Evolutionary conservation across 2,888 invertebrate species (phyloP).

Genomic region (Eucera pruinosa): DNA sequence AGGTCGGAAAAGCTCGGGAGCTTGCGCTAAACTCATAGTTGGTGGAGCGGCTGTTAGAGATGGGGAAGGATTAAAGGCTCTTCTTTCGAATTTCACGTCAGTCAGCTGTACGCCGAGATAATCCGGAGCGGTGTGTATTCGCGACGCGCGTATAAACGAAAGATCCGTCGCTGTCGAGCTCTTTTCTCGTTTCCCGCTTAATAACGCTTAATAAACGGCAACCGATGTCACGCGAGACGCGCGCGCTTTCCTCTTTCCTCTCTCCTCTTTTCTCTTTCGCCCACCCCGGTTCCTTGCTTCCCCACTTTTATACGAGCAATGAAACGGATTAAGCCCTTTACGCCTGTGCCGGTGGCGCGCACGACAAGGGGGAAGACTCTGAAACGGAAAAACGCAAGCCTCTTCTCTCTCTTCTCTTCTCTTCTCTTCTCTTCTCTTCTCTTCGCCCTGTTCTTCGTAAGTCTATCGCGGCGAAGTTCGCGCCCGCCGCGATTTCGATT

Average conservation of each 20-base stretch:
- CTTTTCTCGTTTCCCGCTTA: constrained; percentile 69
- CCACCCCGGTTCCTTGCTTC: constrained; percentile 9
- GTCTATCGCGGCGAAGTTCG: not conserved
- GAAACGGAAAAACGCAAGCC: not conserved
- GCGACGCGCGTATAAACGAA: constrained; percentile 77
- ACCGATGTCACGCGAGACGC: constrained; percentile 67
- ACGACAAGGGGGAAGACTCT: constrained; percentile 18
- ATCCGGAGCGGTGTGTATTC: constrained; percentile 76
- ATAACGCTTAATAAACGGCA: constrained; percentile 77
- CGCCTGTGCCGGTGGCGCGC: constrained; percentile 34
- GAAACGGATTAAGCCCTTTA: constrained; percentile 74
- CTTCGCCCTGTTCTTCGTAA: too few relatives aligned
- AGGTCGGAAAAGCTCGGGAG: constrained; percentile 55
- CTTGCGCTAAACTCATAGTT: constrained; percentile 52
- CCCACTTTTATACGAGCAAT: constrained; percentile 64
- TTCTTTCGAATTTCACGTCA: constrained; percentile 80
- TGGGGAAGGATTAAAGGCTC: constrained; percentile 79
- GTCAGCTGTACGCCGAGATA: constrained; percentile 75
- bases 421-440: too few relatives aligned
- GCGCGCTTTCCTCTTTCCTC: constrained; percentile 14
- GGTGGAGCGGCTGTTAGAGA: constrained; percentile 47
- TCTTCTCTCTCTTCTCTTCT: too few relatives aligned
- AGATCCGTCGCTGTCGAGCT: constrained; percentile 72
- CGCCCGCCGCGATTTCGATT: constrained; percentile 2
- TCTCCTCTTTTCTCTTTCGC: constrained; percentile 8